Conservation (phyloP, 2,797 vertebrate genomes). For the Sitta carolinensis region DNA sequence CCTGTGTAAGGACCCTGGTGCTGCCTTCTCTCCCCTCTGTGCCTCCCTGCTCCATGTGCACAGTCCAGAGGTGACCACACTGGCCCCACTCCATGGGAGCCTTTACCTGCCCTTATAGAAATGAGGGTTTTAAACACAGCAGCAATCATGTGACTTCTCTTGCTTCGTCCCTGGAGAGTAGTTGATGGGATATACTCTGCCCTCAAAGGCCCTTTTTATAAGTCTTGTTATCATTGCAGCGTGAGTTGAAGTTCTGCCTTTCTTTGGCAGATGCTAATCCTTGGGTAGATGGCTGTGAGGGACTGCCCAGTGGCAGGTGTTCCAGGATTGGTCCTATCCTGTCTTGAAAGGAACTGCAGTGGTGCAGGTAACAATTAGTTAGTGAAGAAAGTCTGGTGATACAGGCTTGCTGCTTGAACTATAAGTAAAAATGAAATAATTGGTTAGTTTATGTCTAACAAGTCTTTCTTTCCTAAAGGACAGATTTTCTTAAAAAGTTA, state of each 20-base stretch:
- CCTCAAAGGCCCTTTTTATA: not conserved
- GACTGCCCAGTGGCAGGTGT: not conserved
- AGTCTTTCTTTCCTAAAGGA: not conserved
- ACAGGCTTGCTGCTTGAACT: not conserved
- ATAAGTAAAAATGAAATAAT: not conserved
- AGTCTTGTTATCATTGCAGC: not conserved
- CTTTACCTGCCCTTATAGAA: not conserved
- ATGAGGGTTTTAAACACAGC: not conserved
- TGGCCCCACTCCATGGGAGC: not conserved
- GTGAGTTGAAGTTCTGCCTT: not conserved
- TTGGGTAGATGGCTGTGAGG: not conserved
- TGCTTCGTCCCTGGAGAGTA: not conserved
- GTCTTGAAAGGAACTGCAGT: not conserved
- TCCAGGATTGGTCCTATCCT: not conserved
- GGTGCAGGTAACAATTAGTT: not conserved
- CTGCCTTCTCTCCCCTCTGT: not conserved
- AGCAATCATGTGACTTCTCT: not conserved
- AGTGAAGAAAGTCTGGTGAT: not conserved
- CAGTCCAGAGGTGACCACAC: accelerated
- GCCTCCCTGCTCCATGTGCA: accelerated
- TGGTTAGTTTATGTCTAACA: not conserved
- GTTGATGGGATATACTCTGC: not conserved
- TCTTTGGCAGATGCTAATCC: not conserved
- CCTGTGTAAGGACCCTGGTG: not conserved
- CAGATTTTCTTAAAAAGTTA: not conserved